These are phyloP conservation scores for Leuciscus waleckii DNA, from an alignment of 2,797 vertebrate genomes.

Conservation along the genomic window DNA sequence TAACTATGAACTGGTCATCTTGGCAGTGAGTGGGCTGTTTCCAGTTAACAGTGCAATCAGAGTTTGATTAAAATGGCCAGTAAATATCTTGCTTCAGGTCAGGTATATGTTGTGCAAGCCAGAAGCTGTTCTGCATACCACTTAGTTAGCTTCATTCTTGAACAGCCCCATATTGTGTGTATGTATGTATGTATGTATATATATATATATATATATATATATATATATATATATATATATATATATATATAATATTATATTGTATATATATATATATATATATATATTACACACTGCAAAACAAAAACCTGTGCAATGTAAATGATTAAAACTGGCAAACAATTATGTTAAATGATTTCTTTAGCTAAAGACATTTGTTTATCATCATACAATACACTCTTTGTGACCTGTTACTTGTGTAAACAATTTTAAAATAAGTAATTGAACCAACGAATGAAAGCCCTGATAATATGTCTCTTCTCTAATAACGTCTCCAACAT, in stretches of 20 bases:
- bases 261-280: no score
- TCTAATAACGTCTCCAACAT: constrained; percentile 42
- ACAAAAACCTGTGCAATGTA: not conserved
- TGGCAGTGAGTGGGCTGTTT: constrained; percentile 52
- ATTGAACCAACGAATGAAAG: not conserved
- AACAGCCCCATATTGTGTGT: no score
- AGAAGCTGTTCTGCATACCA: constrained; percentile 43
- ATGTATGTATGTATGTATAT: no score
- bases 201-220: no score
- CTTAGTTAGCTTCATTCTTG: constrained; percentile 12
- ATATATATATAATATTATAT: no score
- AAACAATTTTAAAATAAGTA: not conserved
- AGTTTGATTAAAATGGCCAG: not conserved
- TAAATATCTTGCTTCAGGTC: not conserved
- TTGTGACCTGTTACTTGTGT: not conserved
- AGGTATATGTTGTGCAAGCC: constrained; percentile 5
- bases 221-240: no score
- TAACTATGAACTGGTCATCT: constrained; percentile 55
- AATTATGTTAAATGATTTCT: not conserved
- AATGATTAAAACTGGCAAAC: not conserved
- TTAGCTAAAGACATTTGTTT: no score
- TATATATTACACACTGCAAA: not conserved
- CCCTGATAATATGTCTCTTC: constrained; percentile 31
- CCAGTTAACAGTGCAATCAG: constrained; percentile 42
- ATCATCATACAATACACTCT: no score